phyloP scores from a whole-genome alignment of 1,140 invertebrate genomes.

The Hylyphantes graminicola region DNA sequence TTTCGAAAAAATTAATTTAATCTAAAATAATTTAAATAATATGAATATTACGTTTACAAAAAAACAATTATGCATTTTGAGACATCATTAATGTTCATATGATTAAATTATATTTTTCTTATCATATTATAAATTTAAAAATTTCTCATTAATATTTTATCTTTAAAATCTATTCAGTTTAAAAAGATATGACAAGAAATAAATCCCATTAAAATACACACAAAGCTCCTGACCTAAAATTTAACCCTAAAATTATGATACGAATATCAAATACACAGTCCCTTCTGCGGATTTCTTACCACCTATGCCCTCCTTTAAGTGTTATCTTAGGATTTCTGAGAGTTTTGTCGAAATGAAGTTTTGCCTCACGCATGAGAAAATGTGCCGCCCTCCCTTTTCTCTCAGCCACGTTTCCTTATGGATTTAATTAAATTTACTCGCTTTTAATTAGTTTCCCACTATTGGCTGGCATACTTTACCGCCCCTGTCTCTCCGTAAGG shows the following conservation, averaged over 20 bases:
- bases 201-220: too few species aligned
- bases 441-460: conserved; percentile 57
- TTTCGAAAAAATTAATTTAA: too few species aligned
- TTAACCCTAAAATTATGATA: not conserved
- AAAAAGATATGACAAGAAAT: too few species aligned
- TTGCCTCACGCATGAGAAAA: conserved; percentile 24
- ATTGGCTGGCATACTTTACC: conserved; percentile 49
- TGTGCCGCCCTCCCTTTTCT: not conserved
- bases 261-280: conserved; percentile 1
- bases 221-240: not conserved
- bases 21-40: too few species aligned
- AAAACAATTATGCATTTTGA: too few species aligned
- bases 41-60: too few species aligned
- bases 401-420: conserved; percentile 38
- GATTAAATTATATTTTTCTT: too few species aligned
- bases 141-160: too few species aligned
- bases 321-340: conserved; percentile 48
- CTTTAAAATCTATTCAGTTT: too few species aligned
- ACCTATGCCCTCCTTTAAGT: conserved; percentile 32
- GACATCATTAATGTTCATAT: too few species aligned
- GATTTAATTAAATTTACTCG: conserved; percentile 59
- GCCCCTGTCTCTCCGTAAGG: conserved; percentile 41
- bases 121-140: too few species aligned
- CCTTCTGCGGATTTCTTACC: conserved; percentile 20
- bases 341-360: conserved; percentile 54